A percentile compares a stretch with the other conserved stretches of the same genome.
phyloP scores from a whole-genome alignment of 2,888 invertebrate genomes.

The Lithophane leautieri region DNA sequence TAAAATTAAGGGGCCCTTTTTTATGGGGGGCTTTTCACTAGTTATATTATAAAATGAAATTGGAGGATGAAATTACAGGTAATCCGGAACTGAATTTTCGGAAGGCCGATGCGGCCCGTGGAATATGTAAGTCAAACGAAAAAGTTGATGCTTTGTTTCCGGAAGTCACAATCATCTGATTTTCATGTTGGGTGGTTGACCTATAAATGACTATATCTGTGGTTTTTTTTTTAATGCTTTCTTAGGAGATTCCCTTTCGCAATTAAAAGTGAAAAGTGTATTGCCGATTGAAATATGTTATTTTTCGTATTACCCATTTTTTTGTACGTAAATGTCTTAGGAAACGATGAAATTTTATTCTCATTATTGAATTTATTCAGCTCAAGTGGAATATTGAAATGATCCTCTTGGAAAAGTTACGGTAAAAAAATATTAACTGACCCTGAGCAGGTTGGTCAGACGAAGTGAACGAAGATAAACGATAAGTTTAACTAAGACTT shows the following conservation, averaged over 20 bases:
- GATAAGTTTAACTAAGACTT: constrained; percentile 25
- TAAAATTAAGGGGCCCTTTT: constrained; percentile 8
- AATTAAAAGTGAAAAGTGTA: background rate
- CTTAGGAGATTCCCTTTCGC: background rate
- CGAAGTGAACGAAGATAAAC: constrained; percentile 43
- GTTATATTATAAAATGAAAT: constrained; percentile 5
- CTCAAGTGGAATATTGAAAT: no score
- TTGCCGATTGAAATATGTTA: background rate
- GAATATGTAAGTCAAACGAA: constrained; percentile 3
- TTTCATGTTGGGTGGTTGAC: constrained; percentile 4
- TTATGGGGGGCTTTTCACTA: background rate
- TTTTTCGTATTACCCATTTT: background rate
- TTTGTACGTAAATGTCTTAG: background rate
- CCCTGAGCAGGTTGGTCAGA: background rate
- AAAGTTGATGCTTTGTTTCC: background rate
- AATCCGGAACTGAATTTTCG: background rate
- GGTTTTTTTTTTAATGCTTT: background rate
- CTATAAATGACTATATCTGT: background rate
- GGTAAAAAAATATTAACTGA: background rate
- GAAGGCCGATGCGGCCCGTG: background rate
- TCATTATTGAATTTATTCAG: background rate
- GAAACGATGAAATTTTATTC: background rate
- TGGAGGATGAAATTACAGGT: background rate
- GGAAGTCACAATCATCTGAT: constrained; percentile 9
- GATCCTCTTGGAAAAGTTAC: background rate